A percentile compares a stretch with the other conserved stretches of the same genome.
Conservation (phyloP, 2,113 vertebrate species). For the Candoia aspera region DNA sequence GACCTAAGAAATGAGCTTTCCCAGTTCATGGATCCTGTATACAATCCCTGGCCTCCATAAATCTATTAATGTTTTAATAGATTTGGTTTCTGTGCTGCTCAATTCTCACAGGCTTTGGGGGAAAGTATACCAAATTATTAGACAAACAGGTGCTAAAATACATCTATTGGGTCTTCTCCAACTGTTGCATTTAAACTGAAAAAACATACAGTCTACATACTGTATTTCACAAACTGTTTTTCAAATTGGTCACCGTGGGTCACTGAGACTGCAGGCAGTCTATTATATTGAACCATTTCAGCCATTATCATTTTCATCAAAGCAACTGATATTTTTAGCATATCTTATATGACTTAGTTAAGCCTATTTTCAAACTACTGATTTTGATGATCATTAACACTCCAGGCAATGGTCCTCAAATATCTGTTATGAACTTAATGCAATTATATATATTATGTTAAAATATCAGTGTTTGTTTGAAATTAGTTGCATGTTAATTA, state of each 20-base stretch:
- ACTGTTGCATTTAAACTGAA: neutral
- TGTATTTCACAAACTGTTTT: neutral
- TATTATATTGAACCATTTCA: neutral
- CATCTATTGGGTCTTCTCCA: neutral
- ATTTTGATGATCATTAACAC: neutral
- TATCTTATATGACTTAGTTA: neutral
- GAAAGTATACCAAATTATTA: neutral
- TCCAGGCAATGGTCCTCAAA: neutral
- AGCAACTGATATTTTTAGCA: neutral
- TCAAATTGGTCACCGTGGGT: neutral
- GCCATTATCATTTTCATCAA: neutral
- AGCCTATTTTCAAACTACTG: neutral
- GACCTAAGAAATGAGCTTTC: neutral
- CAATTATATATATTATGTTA: neutral
- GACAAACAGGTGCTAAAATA: neutral
- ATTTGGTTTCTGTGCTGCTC: neutral
- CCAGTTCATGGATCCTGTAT: neutral
- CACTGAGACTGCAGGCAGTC: neutral
- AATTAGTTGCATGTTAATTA: neutral
- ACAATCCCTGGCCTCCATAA: neutral
- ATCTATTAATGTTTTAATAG: neutral
- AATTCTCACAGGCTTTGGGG: neutral
- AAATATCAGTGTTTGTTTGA: neutral
- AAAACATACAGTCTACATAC: neutral
- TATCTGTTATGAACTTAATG: neutral